Base-by-base conservation (phyloP, 2,888 invertebrate species). In the Phengaris alcon region DNA sequence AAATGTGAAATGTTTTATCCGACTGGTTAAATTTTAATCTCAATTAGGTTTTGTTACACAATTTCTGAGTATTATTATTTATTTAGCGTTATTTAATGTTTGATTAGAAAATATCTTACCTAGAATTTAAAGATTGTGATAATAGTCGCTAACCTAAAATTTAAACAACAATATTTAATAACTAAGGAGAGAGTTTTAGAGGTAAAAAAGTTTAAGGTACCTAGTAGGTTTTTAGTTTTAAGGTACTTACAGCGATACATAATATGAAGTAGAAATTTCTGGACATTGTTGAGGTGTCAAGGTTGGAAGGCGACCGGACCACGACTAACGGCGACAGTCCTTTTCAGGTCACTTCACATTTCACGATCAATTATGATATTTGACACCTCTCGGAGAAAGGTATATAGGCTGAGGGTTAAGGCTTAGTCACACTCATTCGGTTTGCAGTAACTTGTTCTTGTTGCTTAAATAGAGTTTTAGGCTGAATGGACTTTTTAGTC, bases 291-390 rank as follows among this genome's bases (percentile, higher is more conserved):
- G 22, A 52, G 48, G 6, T 73, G 75, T 70, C 76, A 78, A 77
- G 52, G 76, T 73, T 76, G 46, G 52, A 68, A 74, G 76, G 74
- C 69, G 64, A 59, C 44, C 57, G 68, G 77, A 78, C 76, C 73
- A 78, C 82, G 80, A 91, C 90, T 90, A 89, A 89, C 86, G 85
- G 85, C 77, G 75, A 76, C 76, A 76, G 68, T 70, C 79, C 81
- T 86, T 88, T 87, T 88, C 87, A 85, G 87, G 81, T 78, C 83
- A 82, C 79, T 82, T 79, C 82, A 76, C 79, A 82, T 83, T 83
- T 86, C 82, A 79, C 81, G 82, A 80, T 77, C 84, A 88, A 88
- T 91, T 90, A 91, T 80, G 83, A 85, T 84, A 84, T 86, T 91
- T 90, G 87, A 86, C 90, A 90, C 88, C 86, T 89, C 79, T 7